These are phyloP conservation scores for Pluvialis apricaria DNA, from an alignment of 2,113 vertebrate species.

Conservation along the genomic window DNA sequence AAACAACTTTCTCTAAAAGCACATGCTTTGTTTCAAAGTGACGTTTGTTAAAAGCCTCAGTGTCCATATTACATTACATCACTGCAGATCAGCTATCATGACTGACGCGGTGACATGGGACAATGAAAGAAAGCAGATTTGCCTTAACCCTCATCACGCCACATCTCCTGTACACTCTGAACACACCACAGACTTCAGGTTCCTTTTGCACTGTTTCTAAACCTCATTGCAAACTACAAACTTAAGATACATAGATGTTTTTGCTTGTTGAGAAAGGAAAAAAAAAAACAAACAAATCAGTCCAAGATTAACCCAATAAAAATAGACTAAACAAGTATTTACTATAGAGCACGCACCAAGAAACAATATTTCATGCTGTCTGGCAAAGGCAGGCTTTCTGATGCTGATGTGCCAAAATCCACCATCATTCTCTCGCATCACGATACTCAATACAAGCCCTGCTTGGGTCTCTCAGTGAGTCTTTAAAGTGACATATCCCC, in stretches of 20 bases:
- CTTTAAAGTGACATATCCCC: neutral
- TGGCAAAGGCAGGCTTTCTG: neutral
- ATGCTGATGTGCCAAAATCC: neutral
- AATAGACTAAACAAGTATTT: neutral
- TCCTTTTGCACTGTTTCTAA: neutral
- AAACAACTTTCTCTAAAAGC: constrained; percentile 54
- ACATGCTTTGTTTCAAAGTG: constrained; percentile 33
- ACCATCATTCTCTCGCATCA: neutral
- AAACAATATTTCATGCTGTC: neutral
- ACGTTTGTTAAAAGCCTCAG: neutral
- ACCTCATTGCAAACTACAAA: neutral
- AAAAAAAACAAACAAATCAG: neutral
- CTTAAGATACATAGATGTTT: accelerated
- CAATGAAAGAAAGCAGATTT: neutral
- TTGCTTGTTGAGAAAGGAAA: neutral
- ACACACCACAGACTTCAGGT: too few relatives aligned
- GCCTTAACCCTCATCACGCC: neutral
- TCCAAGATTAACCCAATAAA: neutral
- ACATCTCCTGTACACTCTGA: neutral
- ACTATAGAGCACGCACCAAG: neutral
- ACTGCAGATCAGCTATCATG: neutral
- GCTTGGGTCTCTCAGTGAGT: neutral
- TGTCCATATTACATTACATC: neutral
- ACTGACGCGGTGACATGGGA: neutral
- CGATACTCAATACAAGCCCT: neutral